phyloP scores from a whole-genome alignment of 1,140 invertebrate genomes.

The Prorops nasuta region DNA sequence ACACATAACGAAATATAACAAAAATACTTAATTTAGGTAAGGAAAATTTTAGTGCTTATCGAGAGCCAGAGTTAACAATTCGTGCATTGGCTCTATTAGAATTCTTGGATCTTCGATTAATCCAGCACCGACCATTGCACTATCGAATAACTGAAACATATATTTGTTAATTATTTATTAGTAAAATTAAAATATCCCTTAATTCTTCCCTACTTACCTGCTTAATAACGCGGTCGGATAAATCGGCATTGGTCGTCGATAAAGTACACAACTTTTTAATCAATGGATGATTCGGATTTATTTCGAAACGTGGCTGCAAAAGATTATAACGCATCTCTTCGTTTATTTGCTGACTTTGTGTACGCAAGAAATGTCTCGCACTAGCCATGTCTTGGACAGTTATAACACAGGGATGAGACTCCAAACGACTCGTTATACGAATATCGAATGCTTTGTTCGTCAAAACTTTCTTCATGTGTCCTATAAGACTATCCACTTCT shows the following conservation, averaged over 20 bases:
- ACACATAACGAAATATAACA: not conserved
- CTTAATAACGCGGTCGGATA: conserved; percentile 82
- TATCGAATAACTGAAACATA: conserved; percentile 75
- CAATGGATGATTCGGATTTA: conserved; percentile 90
- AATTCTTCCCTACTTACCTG: conserved; percentile 65
- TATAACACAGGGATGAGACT: conserved; percentile 89
- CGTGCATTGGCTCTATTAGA: conserved; percentile 82
- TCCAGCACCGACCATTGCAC: conserved; percentile 93
- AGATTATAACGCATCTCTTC: conserved; percentile 85
- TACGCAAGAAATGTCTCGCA: conserved; percentile 89
- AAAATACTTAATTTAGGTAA: conserved; percentile 17
- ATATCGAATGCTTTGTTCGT: conserved; percentile 77
- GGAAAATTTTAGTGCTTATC: conserved; percentile 67
- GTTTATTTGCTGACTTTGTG: conserved; percentile 79
- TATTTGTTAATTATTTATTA: conserved; percentile 8
- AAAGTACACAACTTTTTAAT: conserved; percentile 85
- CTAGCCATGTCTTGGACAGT: conserved; percentile 95
- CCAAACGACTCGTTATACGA: conserved; percentile 79
- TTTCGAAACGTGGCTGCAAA: conserved; percentile 87
- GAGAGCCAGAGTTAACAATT: conserved; percentile 79
- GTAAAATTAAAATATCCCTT: not conserved
- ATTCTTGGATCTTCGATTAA: conserved; percentile 89
- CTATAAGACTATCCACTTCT: conserved; percentile 74
- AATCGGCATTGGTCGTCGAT: conserved; percentile 69
- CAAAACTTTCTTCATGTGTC: conserved; percentile 75